Evolutionary conservation across 1,140 invertebrate genomes (phyloP).

Genomic region (Apis florea): DNA sequence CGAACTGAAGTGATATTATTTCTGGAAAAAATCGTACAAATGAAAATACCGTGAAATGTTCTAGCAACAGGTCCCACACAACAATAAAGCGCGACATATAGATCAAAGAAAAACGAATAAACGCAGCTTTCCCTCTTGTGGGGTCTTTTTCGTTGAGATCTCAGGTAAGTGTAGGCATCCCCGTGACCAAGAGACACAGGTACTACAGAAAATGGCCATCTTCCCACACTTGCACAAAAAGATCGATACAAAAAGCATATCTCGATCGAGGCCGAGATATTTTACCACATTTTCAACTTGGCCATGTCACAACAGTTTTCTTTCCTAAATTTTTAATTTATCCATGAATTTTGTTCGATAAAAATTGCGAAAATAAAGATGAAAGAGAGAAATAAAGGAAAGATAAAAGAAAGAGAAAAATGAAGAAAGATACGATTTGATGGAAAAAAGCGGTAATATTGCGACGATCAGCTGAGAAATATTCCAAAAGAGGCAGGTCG

Average conservation of each 20-base stretch:
- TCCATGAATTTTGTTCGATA: neutral
- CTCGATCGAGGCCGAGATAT: slow-evolving; percentile 46
- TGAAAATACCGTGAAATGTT: neutral
- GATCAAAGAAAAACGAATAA: slow-evolving; percentile 17
- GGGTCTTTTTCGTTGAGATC: neutral
- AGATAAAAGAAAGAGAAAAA: neutral
- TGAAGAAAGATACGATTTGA: neutral
- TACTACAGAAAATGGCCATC: slow-evolving; percentile 66
- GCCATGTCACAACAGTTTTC: too few species aligned
- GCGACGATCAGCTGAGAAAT: slow-evolving; percentile 55
- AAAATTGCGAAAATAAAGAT: neutral
- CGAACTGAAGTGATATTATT: too few species aligned
- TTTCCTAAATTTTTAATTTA: neutral
- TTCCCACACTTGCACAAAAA: slow-evolving; percentile 62
- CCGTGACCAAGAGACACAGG: slow-evolving; percentile 45
- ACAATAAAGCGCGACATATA: slow-evolving; percentile 13
- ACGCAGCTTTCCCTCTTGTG: slow-evolving; percentile 30
- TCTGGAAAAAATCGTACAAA: too few species aligned
- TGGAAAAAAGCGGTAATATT: slow-evolving; percentile 22
- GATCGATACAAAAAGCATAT: neutral
- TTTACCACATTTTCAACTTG: too few species aligned
- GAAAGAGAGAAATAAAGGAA: too few species aligned
- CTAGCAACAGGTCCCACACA: slow-evolving; percentile 58
- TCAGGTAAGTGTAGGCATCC: slow-evolving; percentile 21
- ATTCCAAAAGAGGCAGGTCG: slow-evolving; percentile 6